Conservation (phyloP, 2,797 vertebrate species). For the Naso thynnoides region DNA sequence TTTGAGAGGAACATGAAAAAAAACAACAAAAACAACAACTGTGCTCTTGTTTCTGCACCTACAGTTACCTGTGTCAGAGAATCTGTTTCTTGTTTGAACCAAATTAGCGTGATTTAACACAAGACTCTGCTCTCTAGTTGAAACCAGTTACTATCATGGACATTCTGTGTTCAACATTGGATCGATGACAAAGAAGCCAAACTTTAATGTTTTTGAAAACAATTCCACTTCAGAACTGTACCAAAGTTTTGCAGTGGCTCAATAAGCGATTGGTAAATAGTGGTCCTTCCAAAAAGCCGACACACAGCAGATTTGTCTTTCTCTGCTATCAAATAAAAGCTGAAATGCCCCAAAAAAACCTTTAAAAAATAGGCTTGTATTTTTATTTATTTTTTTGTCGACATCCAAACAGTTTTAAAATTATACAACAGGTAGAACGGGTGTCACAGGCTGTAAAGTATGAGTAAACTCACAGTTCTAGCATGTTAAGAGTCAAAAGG, state of each 20-base stretch:
- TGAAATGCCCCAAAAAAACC: slow-evolving; percentile 17
- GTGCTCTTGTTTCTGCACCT: slow-evolving; percentile 9
- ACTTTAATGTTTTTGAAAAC: slow-evolving; percentile 10
- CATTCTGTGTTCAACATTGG: background rate
- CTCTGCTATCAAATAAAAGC: slow-evolving; percentile 34
- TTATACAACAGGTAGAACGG: slow-evolving; percentile 46
- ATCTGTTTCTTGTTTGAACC: background rate
- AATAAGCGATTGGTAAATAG: slow-evolving; percentile 35
- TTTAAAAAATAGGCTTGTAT: slow-evolving; percentile 31
- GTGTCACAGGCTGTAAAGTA: slow-evolving; percentile 40
- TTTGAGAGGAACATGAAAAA: slow-evolving; percentile 14
- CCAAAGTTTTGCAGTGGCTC: slow-evolving; percentile 34
- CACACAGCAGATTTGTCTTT: slow-evolving; percentile 10
- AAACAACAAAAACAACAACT: background rate
- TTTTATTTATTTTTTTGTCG: slow-evolving; percentile 30
- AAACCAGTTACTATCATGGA: background rate
- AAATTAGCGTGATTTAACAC: slow-evolving; percentile 10
- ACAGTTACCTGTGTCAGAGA: background rate
- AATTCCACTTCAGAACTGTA: background rate
- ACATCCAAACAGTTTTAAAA: slow-evolving; percentile 49
- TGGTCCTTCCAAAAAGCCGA: background rate
- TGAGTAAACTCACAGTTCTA: slow-evolving; percentile 51
- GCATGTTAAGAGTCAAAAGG: slow-evolving; percentile 35
- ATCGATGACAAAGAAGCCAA: slow-evolving; percentile 10
- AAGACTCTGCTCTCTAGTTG: background rate